Base-by-base conservation (phyloP, 2,888 invertebrate genomes). In the Rotaria sp. region DNA sequence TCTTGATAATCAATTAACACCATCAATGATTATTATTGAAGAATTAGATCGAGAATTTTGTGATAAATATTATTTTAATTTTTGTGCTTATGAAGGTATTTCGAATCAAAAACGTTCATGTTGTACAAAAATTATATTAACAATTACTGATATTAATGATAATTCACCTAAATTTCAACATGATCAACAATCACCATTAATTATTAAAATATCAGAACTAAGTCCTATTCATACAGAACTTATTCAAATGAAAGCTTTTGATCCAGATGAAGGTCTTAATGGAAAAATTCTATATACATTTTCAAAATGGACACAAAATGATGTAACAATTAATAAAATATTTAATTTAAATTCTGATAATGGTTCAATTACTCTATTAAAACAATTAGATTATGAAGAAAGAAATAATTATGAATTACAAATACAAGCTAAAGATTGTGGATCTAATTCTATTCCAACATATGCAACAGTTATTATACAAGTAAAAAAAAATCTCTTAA, bases 261-360 rank as follows among this genome's bases (percentile, higher is more conserved):
- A 88, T 84, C 59, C 45, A 38, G 88, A 88, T 85, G 85, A 85
- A 4, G 88, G 88, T 24, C 38, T 48, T 35, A 88, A 88, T 57
- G 88, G 87, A 18, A 85, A 86, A 84, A 87, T 88, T 38, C 67
- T 59, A 24, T 88, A 88, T 87, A 84, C 86, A n/a, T 88, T 88
- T 57, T 87, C 88, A 1, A 80, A 80, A 35, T 80, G 80, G 80
- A 80, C 80, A 80, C 41, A 45, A n/a, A 45, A 45, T 80, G 67
- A 85, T 59, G 35, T 21, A 30, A 85, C 67, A 59, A 59, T 85
- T 10, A 45, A 30, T 52, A n/a, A 41, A 45, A 74, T 57, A 30
- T 85, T 85, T 48, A 24, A 74, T 74, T 21, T 85, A 45, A 52
- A 74, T 38, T 8, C 67, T 8, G 10, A 24, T 21, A 74, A 52